Conservation (phyloP, 2,888 invertebrate genomes). For the Leucoptera coffeella region DNA sequence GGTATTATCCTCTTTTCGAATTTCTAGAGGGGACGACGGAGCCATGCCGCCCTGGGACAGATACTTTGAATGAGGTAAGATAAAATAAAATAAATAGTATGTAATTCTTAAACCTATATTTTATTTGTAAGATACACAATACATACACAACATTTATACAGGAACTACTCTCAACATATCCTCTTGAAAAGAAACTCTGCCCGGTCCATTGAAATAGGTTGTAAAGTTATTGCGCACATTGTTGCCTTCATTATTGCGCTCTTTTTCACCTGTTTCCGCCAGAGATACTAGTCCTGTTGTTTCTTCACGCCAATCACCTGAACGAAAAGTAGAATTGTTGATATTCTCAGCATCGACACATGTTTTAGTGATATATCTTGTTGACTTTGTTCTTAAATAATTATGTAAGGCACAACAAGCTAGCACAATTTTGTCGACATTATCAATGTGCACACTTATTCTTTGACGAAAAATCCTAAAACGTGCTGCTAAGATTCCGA, state of each 20-base stretch:
- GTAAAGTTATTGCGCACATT: constrained; percentile 7
- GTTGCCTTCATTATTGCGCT: constrained; percentile 8
- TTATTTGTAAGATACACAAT: background rate
- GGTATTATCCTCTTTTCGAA: constrained; percentile 7
- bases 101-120: background rate
- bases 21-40: constrained; percentile 7
- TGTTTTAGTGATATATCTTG: constrained; percentile 5
- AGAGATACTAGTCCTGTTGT: constrained; percentile 6
- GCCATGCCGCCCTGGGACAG: constrained; percentile 6
- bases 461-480: constrained; percentile 4
- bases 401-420: constrained; percentile 9
- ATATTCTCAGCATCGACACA: constrained; percentile 6
- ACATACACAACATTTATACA: background rate
- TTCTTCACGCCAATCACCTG: constrained; percentile 8
- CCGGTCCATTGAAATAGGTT: constrained; percentile 6
- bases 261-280: constrained; percentile 6
- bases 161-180: constrained; percentile 6
- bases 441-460: constrained; percentile 6
- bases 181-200: constrained; percentile 7
- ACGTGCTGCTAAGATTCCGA: constrained; percentile 4
- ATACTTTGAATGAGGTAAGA: constrained; percentile 6
- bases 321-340: constrained; percentile 7
- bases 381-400: constrained; percentile 12
- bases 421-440: constrained; percentile 5
- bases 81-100: constrained; percentile 3